Conservation (phyloP, 2,113 vertebrate genomes). For the Salvelinus namaycush region DNA sequence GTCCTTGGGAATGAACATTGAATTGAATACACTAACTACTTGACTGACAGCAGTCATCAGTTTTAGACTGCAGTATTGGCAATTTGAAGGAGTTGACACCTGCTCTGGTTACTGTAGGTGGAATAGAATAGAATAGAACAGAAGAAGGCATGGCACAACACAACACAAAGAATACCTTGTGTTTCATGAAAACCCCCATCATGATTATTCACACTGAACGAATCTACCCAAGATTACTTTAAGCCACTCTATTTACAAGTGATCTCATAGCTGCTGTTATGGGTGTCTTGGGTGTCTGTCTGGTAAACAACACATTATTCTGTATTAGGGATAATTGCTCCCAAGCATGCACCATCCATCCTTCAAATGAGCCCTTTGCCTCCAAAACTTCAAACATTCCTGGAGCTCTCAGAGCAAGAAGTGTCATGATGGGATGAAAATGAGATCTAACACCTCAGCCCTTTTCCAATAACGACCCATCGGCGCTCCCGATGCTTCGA, state of each 20-base stretch:
- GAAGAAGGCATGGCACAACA: too few species aligned
- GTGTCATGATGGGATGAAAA: slow-evolving; percentile 62
- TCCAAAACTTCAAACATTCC: slow-evolving; percentile 31
- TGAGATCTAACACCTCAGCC: slow-evolving; percentile 70
- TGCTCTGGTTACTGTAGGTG: too few species aligned
- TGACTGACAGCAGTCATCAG: too few species aligned
- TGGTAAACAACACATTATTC: slow-evolving; percentile 46
- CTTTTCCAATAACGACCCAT: slow-evolving; percentile 63
- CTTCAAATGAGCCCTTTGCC: slow-evolving; percentile 27
- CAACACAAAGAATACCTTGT: too few species aligned
- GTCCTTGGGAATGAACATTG: too few species aligned
- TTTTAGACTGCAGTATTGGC: too few species aligned
- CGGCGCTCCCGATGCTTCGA: slow-evolving; percentile 40
- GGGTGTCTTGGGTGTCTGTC: slow-evolving; percentile 10
- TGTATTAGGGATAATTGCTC: slow-evolving; percentile 56
- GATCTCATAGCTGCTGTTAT: slow-evolving; percentile 5
- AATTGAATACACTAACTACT: too few species aligned
- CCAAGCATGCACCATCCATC: slow-evolving; percentile 22
- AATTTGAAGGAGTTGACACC: too few species aligned
- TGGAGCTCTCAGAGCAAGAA: slow-evolving; percentile 45
- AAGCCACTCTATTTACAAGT: slow-evolving; percentile 34
- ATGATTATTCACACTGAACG: not conserved
- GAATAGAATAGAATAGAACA: too few species aligned
- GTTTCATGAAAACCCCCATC: slow-evolving; percentile 2
- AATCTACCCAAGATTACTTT: slow-evolving; percentile 37